Percentiles rank a stretch among this genome's conserved stretches.
Conservation (phyloP, 2,888 invertebrate genomes). For the Criorhina ranunculi region DNA sequence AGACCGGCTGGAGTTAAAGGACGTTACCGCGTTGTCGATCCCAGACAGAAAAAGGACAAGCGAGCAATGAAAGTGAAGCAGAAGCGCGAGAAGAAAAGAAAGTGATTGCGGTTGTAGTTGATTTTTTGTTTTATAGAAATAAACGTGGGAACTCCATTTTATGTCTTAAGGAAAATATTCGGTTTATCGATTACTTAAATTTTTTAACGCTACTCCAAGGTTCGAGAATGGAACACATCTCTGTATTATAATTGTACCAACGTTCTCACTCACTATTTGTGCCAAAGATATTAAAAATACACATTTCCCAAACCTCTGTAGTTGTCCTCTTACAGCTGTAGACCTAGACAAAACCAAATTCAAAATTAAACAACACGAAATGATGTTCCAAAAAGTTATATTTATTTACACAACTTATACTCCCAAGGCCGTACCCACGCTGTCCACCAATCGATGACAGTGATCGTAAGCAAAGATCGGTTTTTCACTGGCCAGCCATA, state of each 20-base stretch:
- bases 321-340: too few relatives aligned
- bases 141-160: constrained; percentile 29
- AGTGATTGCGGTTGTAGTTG: constrained; percentile 58
- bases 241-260: too few relatives aligned
- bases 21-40: constrained; percentile 97
- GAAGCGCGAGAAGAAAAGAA: constrained; percentile 80
- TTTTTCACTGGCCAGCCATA: constrained; percentile 82
- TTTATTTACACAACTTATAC: background rate
- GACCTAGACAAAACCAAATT: background rate
- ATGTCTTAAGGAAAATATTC: constrained; percentile 21
- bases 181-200: background rate
- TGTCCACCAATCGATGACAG: constrained; percentile 80
- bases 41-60: constrained; percentile 97
- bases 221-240: too few relatives aligned
- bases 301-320: too few relatives aligned
- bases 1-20: constrained; percentile 96
- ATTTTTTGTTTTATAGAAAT: constrained; percentile 56
- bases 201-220: too few relatives aligned
- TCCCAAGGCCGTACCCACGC: background rate
- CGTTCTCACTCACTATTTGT: too few relatives aligned
- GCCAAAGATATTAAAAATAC: too few relatives aligned
- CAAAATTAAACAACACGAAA: background rate
- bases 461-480: constrained; percentile 81
- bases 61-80: constrained; percentile 85
- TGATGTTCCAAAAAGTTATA: background rate